Base-by-base conservation (phyloP, 2,888 invertebrate genomes). In the Morpho achilles region DNA sequence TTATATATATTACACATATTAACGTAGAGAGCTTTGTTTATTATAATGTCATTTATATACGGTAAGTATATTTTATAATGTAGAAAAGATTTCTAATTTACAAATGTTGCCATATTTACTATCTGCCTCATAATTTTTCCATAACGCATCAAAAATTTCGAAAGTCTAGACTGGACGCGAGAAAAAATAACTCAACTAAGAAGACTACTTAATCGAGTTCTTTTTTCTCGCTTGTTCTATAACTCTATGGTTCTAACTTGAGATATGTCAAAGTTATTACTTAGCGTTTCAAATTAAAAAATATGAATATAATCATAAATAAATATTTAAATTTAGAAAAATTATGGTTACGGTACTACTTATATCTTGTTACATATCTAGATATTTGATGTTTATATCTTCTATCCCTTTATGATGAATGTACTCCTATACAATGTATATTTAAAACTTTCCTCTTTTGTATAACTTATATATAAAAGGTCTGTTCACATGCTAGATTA, bases 391-490 rank as follows among this genome's bases (percentile, higher is more conserved):
- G 75, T 81, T 77, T 78, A 69, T 75, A 75, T 23, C 44, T 7
- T 64, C 69, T 74, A 74, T 74, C 72, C 73, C 73, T 78, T 82
- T 80, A 74, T 68, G 70, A 73, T 62, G 61, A 69, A 72, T 77
- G 70, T 82, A 79, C 68, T 75, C 70, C 70, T 66, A 62, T 63
- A 69, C 60, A 67, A 74, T 58, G 64, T 64, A 67, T 64, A 64
- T 69, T 69, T 69, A 71, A 69, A 73, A 63, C 69, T 76, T 72
- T 76, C 72, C 75, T 76, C 79, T 75, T 79, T 77, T 77, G 67
- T 74, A 71, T 69, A 62, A 72, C 68, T 62, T 67, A 55, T 64
- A 55, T 62, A 56, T 58, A 70, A 62, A 65, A 72, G 76, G 73
- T 72, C 69, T 67, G 66, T 67, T 66, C 69, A 65, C 62, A 67